Evolutionary conservation across 2,113 vertebrate genomes (phyloP).

Genomic region (Osmerus eperlanus): DNA sequence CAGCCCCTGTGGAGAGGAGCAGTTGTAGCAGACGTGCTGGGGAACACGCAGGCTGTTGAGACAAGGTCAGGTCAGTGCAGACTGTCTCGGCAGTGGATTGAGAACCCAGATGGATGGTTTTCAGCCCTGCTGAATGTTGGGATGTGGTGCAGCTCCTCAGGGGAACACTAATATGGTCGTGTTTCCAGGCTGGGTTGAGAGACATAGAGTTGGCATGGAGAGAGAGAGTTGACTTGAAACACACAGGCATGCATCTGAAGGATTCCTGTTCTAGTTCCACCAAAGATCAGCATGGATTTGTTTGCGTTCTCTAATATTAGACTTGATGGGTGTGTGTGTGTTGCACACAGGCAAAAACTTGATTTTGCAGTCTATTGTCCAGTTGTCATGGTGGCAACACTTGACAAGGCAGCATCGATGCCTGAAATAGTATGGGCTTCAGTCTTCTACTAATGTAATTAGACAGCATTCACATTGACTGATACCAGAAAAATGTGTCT

Average conservation of each 20-base stretch:
- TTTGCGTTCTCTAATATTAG: too few species aligned
- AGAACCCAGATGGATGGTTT: not conserved
- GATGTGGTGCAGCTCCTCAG: slow-evolving; percentile 17
- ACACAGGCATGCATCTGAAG: too few species aligned
- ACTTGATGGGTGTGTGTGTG: not conserved
- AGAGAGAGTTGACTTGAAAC: too few species aligned
- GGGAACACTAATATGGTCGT: slow-evolving; percentile 7
- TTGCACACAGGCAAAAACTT: not conserved
- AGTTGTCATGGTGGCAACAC: slow-evolving; percentile 5
- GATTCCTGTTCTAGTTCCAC: too few species aligned
- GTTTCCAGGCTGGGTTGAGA: not conserved
- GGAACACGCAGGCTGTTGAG: not conserved
- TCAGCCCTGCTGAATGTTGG: slow-evolving; percentile 12
- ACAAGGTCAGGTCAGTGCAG: not conserved
- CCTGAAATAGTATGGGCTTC: slow-evolving; percentile 46
- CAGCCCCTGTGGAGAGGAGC: too few species aligned
- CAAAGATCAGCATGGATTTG: too few species aligned
- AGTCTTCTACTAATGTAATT: slow-evolving; percentile 54
- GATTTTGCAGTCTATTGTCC: not conserved
- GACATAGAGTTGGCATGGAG: too few species aligned
- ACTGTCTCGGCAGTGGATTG: not conserved
- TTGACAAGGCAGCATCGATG: slow-evolving; percentile 19
- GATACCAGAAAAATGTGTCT: slow-evolving; percentile 64
- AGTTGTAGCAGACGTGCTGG: too few species aligned
- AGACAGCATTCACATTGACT: slow-evolving; percentile 59